Evolutionary conservation across 2,888 invertebrate genomes (phyloP).

Genomic region (Melieria picta): DNA sequence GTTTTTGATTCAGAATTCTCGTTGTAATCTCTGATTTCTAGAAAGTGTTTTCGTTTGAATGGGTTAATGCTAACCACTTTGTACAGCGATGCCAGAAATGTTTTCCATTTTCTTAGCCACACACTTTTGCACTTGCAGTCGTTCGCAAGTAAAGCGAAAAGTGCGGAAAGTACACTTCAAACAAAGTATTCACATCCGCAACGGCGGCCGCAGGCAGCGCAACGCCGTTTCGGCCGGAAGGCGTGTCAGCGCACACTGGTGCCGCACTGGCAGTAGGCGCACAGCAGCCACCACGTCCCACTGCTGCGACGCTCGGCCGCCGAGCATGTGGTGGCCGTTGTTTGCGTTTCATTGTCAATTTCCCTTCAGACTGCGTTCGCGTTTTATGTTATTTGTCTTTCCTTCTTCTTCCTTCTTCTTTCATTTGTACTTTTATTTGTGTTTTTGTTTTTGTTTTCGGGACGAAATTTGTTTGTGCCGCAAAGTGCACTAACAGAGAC

Average conservation of each 20-base stretch:
- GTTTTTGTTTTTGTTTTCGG: neutral
- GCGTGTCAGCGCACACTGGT: neutral
- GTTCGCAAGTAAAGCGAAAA: too few relatives aligned
- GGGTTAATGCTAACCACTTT: too few relatives aligned
- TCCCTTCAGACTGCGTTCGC: constrained; percentile 32
- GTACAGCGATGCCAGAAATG: too few relatives aligned
- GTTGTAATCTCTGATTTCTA: too few relatives aligned
- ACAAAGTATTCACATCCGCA: neutral
- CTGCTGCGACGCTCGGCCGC: neutral
- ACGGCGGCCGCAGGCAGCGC: neutral
- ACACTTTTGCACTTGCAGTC: too few relatives aligned
- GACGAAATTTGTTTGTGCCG: neutral
- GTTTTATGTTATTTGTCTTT: constrained; percentile 37
- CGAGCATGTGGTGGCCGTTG: constrained; percentile 28
- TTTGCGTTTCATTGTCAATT: constrained; percentile 57
- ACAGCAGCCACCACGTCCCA: neutral
- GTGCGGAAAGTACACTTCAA: neutral
- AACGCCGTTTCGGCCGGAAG: neutral
- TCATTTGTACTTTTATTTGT: neutral
- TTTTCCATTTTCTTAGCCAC: too few relatives aligned
- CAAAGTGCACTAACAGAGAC: neutral
- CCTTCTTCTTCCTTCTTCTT: constrained; percentile 47
- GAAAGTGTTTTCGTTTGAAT: too few relatives aligned
- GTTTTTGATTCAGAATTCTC: too few relatives aligned
- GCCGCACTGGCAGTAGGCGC: neutral